phyloP scores from a whole-genome alignment of 2,888 invertebrate species.

The Nomada ruficornis region DNA sequence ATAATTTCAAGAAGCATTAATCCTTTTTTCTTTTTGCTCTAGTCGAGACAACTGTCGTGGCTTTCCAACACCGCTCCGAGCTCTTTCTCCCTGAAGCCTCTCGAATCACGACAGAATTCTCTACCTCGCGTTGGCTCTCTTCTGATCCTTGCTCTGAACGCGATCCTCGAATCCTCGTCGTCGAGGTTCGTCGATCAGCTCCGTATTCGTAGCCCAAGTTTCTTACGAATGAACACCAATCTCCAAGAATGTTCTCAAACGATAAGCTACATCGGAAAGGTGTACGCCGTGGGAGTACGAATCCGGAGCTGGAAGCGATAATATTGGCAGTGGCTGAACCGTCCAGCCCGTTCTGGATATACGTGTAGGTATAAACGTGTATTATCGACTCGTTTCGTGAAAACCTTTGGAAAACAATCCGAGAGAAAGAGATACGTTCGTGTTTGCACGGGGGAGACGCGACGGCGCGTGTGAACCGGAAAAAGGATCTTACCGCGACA shows the following conservation, averaged over 20 bases:
- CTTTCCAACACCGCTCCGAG: not conserved
- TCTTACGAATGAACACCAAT: not conserved
- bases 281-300: conserved; percentile 50
- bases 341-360: conserved; percentile 84
- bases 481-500: conserved; percentile 57
- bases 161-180: conserved; percentile 49
- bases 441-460: conserved; percentile 42
- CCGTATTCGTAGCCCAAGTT: conserved; percentile 57
- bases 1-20: not conserved
- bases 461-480: conserved; percentile 30
- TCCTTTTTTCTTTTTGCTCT: no score
- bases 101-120: conserved; percentile 54
- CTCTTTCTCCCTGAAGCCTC: conserved; percentile 54
- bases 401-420: conserved; percentile 62
- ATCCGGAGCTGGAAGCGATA: conserved; percentile 59
- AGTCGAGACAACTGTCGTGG: not conserved
- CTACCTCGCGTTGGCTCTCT: conserved; percentile 71
- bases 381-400: conserved; percentile 62
- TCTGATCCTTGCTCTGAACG: conserved; percentile 74
- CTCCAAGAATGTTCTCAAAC: no score
- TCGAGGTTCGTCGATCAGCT: conserved; percentile 43
- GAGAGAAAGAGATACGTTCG: conserved; percentile 37
- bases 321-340: conserved; percentile 80
- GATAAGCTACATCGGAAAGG: conserved; percentile 4
- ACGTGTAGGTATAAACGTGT: conserved; percentile 76